Base-by-base conservation (phyloP, 2,888 invertebrate genomes). In the Nipponacmea schrenckii region DNA sequence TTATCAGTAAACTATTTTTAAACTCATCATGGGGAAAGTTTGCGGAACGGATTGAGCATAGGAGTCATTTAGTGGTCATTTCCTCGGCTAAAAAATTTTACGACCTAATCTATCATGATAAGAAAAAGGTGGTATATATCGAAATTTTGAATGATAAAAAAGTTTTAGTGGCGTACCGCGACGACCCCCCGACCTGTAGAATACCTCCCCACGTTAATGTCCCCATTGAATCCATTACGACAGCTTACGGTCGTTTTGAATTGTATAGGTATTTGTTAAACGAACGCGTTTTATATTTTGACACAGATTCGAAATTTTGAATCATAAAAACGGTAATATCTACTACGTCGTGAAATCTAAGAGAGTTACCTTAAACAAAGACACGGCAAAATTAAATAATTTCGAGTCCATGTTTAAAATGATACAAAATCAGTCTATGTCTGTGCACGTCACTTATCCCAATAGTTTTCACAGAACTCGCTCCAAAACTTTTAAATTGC, bases 261-360 rank as follows among this genome's bases (percentile, higher is more conserved):
- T 74, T 89, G 0, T 87, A 86, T 71, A 67, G 69, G 2, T 83
- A 84, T 27, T 69, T 70, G 27, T 72, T 89, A 8, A 81, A 76
- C 7, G 67, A 77, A 45, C 65, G 84, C 17, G 83, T 83, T 12
- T 68, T 89, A 15, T 88, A 89, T 75, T 86, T 75, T 66, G 88
- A 89, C 67, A 89, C 89, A 0, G 88, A 88, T 71, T 82, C 81
- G 2, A 79, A 87, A 4, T 83, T 89, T 56, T 88, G 81, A 69
- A 72, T 79, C 12, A 68, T 67, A 46, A 17, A 46, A 50, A 0
- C 74, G 68, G 1, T 63, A 74, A 14, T 5, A 14, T 5, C 62
- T 69, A 45, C 69, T 69, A 8, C 24, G 27, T 15, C 3, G 45
- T 4, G 79, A 76, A 5, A 71, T 72, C 26, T 74, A 68, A 39